Percentiles rank a stretch among this genome's conserved stretches.
Evolutionary conservation across 2,888 invertebrate genomes (phyloP).

Genomic region (Chalcis sispes): DNA sequence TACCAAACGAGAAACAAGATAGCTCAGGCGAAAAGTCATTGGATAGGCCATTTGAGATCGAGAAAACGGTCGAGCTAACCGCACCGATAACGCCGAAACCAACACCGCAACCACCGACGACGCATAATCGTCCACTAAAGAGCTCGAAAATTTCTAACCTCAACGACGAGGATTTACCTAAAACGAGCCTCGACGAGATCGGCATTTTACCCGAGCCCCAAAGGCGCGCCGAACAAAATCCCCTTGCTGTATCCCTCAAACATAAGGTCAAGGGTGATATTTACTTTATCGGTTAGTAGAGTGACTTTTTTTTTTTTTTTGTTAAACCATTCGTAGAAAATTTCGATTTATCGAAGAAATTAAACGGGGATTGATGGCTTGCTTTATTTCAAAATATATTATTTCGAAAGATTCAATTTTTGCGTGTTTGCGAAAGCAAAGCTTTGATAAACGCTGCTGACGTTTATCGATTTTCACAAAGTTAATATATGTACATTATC

Average conservation of each 20-base stretch:
- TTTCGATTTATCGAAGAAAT: too few relatives aligned
- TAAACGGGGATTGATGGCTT: too few relatives aligned
- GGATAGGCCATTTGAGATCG: background rate
- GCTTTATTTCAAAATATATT: too few relatives aligned
- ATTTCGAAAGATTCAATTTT: too few relatives aligned
- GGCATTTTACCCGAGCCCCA: slow-evolving; percentile 61
- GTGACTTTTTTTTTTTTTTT: slow-evolving; percentile 5
- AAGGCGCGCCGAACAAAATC: slow-evolving; percentile 64
- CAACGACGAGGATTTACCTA: background rate
- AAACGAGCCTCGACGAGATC: slow-evolving; percentile 13
- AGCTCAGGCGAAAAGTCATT: too few relatives aligned
- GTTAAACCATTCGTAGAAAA: background rate
- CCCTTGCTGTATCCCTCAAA: slow-evolving; percentile 65
- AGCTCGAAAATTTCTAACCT: slow-evolving; percentile 4
- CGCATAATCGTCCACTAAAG: background rate
- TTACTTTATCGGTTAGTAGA: slow-evolving; percentile 73
- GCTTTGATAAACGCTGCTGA: too few relatives aligned
- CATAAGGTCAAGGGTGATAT: slow-evolving; percentile 69
- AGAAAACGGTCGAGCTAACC: background rate
- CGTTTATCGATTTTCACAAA: too few relatives aligned
- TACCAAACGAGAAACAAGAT: too few relatives aligned
- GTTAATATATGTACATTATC: too few relatives aligned
- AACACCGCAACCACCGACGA: slow-evolving; percentile 1
- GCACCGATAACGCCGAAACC: background rate
- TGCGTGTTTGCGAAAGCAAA: too few relatives aligned